Base-by-base conservation (phyloP, 2,113 vertebrate genomes). In the Leucosticte australis region DNA sequence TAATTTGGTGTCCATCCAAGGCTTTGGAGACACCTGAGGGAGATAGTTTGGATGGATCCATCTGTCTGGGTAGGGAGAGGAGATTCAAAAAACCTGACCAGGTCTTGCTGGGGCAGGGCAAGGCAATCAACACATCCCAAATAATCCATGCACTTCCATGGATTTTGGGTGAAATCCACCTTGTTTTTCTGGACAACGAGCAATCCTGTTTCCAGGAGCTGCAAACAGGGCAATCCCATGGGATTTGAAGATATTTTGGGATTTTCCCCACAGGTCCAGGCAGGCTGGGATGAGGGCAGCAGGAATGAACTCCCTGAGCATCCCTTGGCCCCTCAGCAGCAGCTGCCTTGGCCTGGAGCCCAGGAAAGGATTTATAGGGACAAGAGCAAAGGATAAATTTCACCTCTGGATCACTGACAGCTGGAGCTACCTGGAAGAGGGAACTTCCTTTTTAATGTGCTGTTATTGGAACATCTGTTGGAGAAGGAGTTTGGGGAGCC, bases 391-490 rank as follows among this genome's bases (percentile, higher is more conserved):
- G 75, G 75, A 90, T 63, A 56, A 88, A 85, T 71, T 79, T 74
- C 89, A 74, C 33, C 80, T 67, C 89, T 23, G 50, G 24, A 4
- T 46, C 0, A 0, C 64, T 89, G 92, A 89, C 84, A 94, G 77
- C 77, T 94, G 39, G 81, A 80, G 59, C 64, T 95, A 96, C 96
- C 93, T 96, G 87, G 76, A 67, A 87, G 47, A 62, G 55, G 60
- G 77, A 88, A 70, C 39, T 63, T 70, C 19, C 49, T 46, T 55
- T 68, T 57, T 69, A 77, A 57, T 28, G 50, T 2, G 4, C 15
- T 7, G 3, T 50, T 47, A 12, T 53, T 57, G 49, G 42, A 92
- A 83, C 80, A 87, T 74, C 83, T 95, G 87, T 18, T 80, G 84
- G 56, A 41, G 39, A 78, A 78, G 53, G 70, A 50, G 22, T 28